These are phyloP conservation scores for Phytoseiulus persimilis DNA, from an alignment of 2,888 invertebrate genomes.

Conservation along the genomic window DNA sequence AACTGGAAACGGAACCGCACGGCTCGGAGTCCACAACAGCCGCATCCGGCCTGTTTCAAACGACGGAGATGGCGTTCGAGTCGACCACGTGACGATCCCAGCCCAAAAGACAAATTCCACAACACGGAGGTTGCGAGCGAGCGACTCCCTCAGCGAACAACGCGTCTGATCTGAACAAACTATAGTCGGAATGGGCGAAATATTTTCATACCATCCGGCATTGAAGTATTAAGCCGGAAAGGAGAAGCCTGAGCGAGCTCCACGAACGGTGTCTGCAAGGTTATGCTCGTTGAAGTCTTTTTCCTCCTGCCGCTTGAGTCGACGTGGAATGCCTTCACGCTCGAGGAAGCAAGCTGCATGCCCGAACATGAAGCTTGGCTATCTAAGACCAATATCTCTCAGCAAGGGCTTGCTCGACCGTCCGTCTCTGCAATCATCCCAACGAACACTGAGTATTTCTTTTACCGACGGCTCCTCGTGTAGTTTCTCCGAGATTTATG, in stretches of 20 bases:
- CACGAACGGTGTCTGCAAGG: not conserved
- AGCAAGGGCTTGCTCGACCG: not conserved
- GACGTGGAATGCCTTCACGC: not conserved
- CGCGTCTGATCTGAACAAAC: not conserved
- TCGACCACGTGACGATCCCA: too few relatives aligned
- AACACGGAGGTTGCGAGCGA: not conserved
- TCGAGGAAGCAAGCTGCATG: not conserved
- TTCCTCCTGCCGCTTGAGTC: not conserved
- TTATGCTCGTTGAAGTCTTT: not conserved
- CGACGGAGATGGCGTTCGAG: too few relatives aligned
- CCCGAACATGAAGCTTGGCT: not conserved
- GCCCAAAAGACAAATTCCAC: too few relatives aligned
- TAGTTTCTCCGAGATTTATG: not conserved
- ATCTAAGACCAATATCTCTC: slow-evolving; percentile 5
- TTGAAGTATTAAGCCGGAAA: not conserved
- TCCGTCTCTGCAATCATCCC: not conserved
- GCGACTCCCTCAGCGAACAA: not conserved
- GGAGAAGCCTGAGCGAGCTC: not conserved
- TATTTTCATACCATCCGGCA: not conserved
- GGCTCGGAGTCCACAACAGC: too few relatives aligned
- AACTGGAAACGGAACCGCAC: too few relatives aligned
- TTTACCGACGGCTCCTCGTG: not conserved
- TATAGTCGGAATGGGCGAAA: not conserved
- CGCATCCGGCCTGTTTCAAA: too few relatives aligned
- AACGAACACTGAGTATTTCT: not conserved